Base-by-base conservation (phyloP, 2,113 vertebrate genomes). In the Siphamia tubifer region DNA sequence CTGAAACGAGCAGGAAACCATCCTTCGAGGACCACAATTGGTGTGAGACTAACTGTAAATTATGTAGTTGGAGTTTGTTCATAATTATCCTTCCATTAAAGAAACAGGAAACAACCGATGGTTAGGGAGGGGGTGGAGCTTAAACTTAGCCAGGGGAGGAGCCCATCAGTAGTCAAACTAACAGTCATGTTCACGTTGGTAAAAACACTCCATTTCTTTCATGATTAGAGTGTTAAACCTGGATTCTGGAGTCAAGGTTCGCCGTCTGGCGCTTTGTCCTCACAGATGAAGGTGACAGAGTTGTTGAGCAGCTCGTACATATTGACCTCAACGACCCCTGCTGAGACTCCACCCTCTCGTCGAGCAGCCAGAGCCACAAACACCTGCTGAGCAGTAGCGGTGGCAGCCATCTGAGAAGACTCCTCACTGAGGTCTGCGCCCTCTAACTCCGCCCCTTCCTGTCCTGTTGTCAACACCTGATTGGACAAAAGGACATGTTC, bases 261-360 rank as follows among this genome's bases (percentile, higher is more conserved):
- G 0, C 47, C 9, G 23, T 0, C 25, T 81, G 74, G 66, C 13
- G 88, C 68, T 20, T 84, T 88, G 58, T 95, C 92, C 45, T 93
- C 92, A 63, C 92, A 94, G 81, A 95, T 93, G 56, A 96, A 89
- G 17, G 94, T 91, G 60, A 96, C 90, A 0, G 93, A 94, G 8
- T 84, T 94, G 40, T 90, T 93, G 57, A 95, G 89, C 45, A 96
- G 84, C n/a, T 95, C 94, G 15, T 95, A 94, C 92, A 95, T 63
- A 6, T 93, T 94, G 75, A 96, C 92, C 0, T 94, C 88, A 77
- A 97, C 89, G 28, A 95, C 90, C 73, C 94, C 92, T 0, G 91
- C 83, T 5, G 83, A 69, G 12, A 71, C 13, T 21, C 86, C 72
- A 1, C 61, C 67, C 8, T 70, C 68, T 2, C 88, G 88, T 3